Conservation (phyloP, 2,797 vertebrate species). For the Scolopax rusticola region DNA sequence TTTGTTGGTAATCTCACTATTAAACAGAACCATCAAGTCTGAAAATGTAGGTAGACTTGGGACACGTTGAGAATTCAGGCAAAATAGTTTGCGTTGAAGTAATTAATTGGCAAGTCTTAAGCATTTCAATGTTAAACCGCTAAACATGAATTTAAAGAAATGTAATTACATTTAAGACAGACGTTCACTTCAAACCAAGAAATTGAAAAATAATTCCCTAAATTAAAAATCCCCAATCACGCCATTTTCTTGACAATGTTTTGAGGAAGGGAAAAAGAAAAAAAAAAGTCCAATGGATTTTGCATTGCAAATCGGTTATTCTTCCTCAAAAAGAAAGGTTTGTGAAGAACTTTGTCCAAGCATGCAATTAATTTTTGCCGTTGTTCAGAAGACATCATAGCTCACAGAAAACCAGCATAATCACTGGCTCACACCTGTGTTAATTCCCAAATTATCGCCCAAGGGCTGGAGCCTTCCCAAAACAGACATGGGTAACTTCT, state of each 20-base stretch:
- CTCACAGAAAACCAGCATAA: background rate
- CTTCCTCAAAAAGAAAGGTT: background rate
- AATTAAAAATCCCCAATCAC: background rate
- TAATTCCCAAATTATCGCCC: background rate
- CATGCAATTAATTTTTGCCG: background rate
- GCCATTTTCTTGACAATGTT: background rate
- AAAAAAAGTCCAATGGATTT: background rate
- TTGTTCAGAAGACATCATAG: background rate
- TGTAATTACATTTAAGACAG: constrained; percentile 13
- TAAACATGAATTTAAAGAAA: background rate
- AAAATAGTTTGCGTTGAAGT: background rate
- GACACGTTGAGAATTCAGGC: background rate
- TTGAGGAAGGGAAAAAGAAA: background rate
- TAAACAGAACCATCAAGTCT: background rate
- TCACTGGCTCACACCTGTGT: background rate
- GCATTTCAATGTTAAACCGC: background rate
- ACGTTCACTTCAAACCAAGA: background rate
- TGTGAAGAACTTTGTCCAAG: background rate
- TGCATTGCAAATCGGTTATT: background rate
- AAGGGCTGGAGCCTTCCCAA: background rate
- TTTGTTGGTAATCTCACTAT: background rate
- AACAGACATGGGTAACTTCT: background rate
- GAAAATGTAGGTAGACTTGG: background rate
- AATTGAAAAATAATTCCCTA: background rate
- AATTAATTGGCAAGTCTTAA: constrained; percentile 13